These are phyloP conservation scores for Thunnus albacares DNA, from an alignment of 2,797 vertebrate genomes.

Conservation along the genomic window DNA sequence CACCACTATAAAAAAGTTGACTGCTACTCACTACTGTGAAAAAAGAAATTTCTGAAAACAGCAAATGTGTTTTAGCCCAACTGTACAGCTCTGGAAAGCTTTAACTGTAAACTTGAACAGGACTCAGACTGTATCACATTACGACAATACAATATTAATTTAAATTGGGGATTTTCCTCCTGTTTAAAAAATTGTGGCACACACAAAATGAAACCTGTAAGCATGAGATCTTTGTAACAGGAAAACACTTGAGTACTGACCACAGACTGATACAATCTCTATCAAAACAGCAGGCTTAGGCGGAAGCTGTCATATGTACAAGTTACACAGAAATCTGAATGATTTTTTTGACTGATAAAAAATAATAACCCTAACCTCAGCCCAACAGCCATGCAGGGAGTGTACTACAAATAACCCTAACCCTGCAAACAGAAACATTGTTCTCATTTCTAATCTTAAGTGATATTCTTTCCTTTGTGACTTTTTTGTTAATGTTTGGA, in stretches of 20 bases:
- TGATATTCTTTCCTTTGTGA: too few relatives aligned
- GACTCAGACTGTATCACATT: neutral
- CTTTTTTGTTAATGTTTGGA: neutral
- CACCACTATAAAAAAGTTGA: too few relatives aligned
- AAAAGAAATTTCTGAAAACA: neutral
- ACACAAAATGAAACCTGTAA: neutral
- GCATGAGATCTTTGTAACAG: neutral
- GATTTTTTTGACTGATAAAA: neutral
- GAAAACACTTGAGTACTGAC: neutral
- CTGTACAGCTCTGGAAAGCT: neutral
- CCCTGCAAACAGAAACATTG: too few relatives aligned
- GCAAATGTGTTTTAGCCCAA: neutral
- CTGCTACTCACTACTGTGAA: too few relatives aligned
- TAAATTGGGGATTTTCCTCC: neutral
- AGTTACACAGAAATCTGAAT: neutral
- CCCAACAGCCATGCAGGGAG: neutral
- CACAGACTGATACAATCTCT: conserved; percentile 32
- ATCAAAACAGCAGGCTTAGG: neutral
- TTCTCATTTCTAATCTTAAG: too few relatives aligned
- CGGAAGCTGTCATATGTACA: neutral
- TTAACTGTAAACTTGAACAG: neutral
- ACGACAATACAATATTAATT: too few relatives aligned
- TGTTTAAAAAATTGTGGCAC: neutral
- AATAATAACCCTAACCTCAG: neutral
- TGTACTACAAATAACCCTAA: neutral